Evolutionary conservation across 2,113 vertebrate genomes (phyloP), one percentile per base, ranked within the genome.

Genomic region (Cyprinus carpio): DNA sequence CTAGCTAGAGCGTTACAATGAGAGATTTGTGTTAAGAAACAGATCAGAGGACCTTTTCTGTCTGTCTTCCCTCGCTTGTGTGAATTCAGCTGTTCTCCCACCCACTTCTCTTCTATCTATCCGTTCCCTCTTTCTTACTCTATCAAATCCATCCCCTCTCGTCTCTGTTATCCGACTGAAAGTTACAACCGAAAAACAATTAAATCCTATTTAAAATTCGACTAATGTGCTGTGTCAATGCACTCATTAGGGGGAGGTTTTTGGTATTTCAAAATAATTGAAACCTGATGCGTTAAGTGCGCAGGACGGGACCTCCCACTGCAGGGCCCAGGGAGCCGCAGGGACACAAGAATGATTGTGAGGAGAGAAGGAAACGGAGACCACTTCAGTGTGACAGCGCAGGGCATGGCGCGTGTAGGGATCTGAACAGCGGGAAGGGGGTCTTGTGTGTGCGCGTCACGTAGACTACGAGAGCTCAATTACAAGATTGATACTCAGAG

Each of bases 401-500:
- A 69, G 80, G 82, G 79, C 82, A 79, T 54, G n/a, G 23, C 37
- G 58, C 13, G 84, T 81, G 43, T 77, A n/a, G 83, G 81, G 77
- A 87, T 85, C 81, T 83, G 77, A n/a, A 75, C 65, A 80, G 86
- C 64, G 27, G 54, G 86, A 43, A 77, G 71, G 34, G 58, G 67
- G 88, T 90, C 89, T 90, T 94, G 91, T 92, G 93, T 87, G 92
- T 94, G 93, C 91, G 87, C 85, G 82, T 94, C 94, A 94, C 92
- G 93, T 94, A 86, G 90, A n/a, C 90, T 91, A 91, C 89, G 90
- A 89, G 90, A 93, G 93, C 93, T 94, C 94, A 95, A 93, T 95
- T 95, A 94, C 93, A 92, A 92, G 90, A 94, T 92, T 92, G 92
- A 92, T 92, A 93, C 93, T 92, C 90, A 67, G 90, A 94, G 92